Evolutionary conservation across 2,113 vertebrate species (phyloP), one percentile per base, ranked within the genome.

Genomic region (Hassar affinis): DNA sequence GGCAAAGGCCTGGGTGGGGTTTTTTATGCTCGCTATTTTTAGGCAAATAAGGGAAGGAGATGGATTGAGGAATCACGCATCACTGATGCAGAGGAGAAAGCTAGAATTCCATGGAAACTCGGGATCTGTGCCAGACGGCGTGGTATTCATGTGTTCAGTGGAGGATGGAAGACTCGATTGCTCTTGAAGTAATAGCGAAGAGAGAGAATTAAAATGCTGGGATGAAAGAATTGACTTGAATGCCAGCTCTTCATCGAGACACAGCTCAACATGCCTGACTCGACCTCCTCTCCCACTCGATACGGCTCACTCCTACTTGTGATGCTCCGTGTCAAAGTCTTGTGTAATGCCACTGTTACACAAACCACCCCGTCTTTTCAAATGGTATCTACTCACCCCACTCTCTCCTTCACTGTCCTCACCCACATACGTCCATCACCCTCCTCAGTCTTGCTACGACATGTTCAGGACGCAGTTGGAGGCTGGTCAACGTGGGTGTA

Each of bases 341-440:
- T 82, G 68, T 61, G 69, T 82, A 82, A 82, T 75, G 69, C 81
- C 42, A 51, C 33, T 47, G 68, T 79, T 82, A 83, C 81, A 83
- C 45, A 75, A 74, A 74, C 56, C 54, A 2, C 81, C 71, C 61
- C 71, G 10, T 75, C 42, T 62, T 30, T 51, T 76, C 72, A 22
- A 77, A 71, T 30, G 71, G 1, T 61, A 42, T 30, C 64, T 52
- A 45, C 27, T 87, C 85, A 33, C 83, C 79, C 75, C 86, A 80
- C 59, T 27, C 61, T 12, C 56, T 12, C 9, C n/a, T 30, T 45
- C 17, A 38, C 59, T 17, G 61, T 68, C 66, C 74, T 64, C 54
- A 54, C 33, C 38, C 49, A 77, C 79, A 49, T 74, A 52, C 15
- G n/a, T 72, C 8, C 38, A 69, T 81, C 54, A 71, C 51, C 64